A percentile compares a stretch with the other conserved stretches of the same genome.
Evolutionary conservation across 2,888 invertebrate species (phyloP).

Genomic region (Scrobipalpa atriplicella): DNA sequence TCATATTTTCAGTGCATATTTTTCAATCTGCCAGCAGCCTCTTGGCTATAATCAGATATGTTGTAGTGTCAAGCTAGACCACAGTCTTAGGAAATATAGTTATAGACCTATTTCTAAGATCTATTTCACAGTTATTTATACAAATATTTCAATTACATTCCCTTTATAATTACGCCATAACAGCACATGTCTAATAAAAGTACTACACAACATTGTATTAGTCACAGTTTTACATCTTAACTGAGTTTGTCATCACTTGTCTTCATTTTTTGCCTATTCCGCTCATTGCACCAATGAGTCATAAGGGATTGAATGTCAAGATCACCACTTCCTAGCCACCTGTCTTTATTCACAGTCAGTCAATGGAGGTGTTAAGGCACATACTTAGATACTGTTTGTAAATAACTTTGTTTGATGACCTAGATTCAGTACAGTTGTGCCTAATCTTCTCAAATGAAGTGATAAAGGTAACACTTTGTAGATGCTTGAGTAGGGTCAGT

Average conservation of each 20-base stretch:
- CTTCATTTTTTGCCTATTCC: slow-evolving; percentile 31
- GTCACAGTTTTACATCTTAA: slow-evolving; percentile 34
- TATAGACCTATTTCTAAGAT: neutral
- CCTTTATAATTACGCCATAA: neutral
- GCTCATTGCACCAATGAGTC: slow-evolving; percentile 32
- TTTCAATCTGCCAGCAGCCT: too few relatives aligned
- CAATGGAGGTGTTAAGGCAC: slow-evolving; percentile 23
- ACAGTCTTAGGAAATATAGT: neutral
- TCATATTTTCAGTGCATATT: too few relatives aligned
- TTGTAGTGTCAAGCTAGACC: neutral
- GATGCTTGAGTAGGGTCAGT: neutral
- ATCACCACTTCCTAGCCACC: slow-evolving; percentile 34
- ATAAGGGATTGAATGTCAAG: slow-evolving; percentile 34
- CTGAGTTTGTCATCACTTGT: slow-evolving; percentile 34
- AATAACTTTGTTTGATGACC: neutral
- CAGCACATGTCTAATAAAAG: slow-evolving; percentile 17
- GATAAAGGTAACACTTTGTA: neutral
- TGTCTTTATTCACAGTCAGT: slow-evolving; percentile 28
- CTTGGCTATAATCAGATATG: neutral
- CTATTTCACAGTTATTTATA: neutral
- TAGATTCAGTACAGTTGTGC: neutral
- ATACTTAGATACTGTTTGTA: slow-evolving; percentile 4
- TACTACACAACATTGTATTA: slow-evolving; percentile 30
- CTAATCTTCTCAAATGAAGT: neutral
- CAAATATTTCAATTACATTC: neutral